Base-by-base conservation (phyloP, 2,113 vertebrate species). In the Nothocercus julius region DNA sequence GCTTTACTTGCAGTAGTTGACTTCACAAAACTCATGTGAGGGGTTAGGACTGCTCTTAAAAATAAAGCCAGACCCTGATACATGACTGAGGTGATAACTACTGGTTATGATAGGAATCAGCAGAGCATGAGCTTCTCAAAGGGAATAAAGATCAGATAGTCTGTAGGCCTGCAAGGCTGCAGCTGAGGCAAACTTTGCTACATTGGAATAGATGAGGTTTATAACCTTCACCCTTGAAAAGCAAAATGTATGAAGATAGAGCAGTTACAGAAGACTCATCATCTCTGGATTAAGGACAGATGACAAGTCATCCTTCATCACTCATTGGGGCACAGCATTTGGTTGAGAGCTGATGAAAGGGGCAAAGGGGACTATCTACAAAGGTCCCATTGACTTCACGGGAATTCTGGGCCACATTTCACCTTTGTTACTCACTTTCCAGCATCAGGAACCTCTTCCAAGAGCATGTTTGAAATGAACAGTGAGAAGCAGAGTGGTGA, bases 221-320 rank as follows among this genome's bases (percentile, higher is more conserved):
- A 42, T 83, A 85, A 96, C 95, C 79, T 94, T 90, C 32, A 15
- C 56, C 82, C 84, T 90, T 86, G 93, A 40, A 94, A 87, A 95
- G 36, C 51, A 81, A 78, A 86, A 62, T 49, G 20, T 24, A 22
- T 49, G 49, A 49, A 49, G 49, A 49, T 22, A 49, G 49, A 49
- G 49, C 64, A 75, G 25, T 92, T 56, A 68, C 83, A 91, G 73
- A 85, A 95, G 76, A 27, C 45, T 93, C 85, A 56, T 92, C 90
- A 90, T 93, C 77, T 95, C 73, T 95, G 87, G 73, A 90, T 95
- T 88, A 91, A 90, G 90, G 92, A 94, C 93, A 95, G 91, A 94
- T 93, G 94, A 87, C 82, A 90, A 47, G 73, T 85, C 76, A 68
- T 68, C 59, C 73, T 1, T 0, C 38, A 78, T 47, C 6, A 3